These are phyloP conservation scores for Eidolon dupreanum DNA, from an alignment of 2,797 vertebrate species.

Conservation along the genomic window DNA sequence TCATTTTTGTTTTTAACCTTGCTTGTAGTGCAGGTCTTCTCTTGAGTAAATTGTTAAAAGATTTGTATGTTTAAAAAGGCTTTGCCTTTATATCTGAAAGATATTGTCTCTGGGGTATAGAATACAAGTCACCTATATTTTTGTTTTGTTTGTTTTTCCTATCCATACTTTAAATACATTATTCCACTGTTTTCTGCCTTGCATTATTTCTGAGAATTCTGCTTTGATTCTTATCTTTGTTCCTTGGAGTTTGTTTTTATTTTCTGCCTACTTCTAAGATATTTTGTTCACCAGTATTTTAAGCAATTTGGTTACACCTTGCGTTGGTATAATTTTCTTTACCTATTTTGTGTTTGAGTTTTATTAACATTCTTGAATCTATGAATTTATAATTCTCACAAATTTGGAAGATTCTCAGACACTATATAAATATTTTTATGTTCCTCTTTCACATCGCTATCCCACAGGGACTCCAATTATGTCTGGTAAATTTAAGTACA, in stretches of 20 bases:
- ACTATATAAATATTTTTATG: not conserved
- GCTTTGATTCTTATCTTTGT: not conserved
- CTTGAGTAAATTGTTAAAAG: not conserved
- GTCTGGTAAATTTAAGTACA: not conserved
- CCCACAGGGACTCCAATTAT: not conserved
- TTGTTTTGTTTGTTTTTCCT: not conserved
- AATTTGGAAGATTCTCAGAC: not conserved
- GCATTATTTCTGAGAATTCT: not conserved
- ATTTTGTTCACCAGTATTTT: not conserved
- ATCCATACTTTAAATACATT: not conserved
- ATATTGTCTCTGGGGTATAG: not conserved
- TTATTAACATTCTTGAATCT: not conserved
- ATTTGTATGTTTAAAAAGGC: not conserved
- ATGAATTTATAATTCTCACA: not conserved
- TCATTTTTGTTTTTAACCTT: not conserved
- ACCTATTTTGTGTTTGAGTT: not conserved
- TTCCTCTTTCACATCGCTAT: not conserved
- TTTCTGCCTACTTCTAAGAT: not conserved
- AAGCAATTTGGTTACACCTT: not conserved
- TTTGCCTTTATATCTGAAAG: not conserved
- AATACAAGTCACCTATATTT: not conserved
- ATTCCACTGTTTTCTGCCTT: not conserved
- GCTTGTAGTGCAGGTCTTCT: rapidly evolving
- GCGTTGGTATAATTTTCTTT: not conserved
- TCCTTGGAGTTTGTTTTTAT: not conserved